Evolutionary conservation across 2,797 vertebrate species (phyloP), one percentile per base, ranked within the genome.

Genomic region (Anguilla obscura): DNA sequence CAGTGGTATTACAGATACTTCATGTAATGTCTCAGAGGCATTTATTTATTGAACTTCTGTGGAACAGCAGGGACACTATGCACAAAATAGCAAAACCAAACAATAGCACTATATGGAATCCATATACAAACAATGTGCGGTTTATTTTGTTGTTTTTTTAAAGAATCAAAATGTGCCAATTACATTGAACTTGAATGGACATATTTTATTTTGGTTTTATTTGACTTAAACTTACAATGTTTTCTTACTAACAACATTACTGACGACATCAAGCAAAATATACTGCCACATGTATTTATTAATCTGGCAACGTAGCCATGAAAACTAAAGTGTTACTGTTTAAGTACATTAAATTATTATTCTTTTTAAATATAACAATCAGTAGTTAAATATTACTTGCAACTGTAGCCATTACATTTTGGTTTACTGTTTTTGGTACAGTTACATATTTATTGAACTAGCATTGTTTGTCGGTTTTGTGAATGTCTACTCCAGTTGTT

Each of bases 21-120:
- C n/a, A 52, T 52, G 24, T 83, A 50, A 50, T 83, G 80, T 21
- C 40, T 24, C 21, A 48, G 18, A 21, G 80, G 45, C 45, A 83
- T 83, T 83, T 52, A 48, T n/a, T 50, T 83, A 83, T 52, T 24
- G n/a, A 83, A 83, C 74, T 76, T 36, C 36, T 40, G 74, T 76
- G 74, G 74, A 76, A n/a, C 74, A 76, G 36, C 36, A 40, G 74
- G 74, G 33, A 40, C 33, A 76, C 74, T 76, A 76, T 76, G 80
- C 80, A 83, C 80, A 83, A 48, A 83, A 83, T 76, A 76, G 74
- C 74, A 76, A 76, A 76, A 76, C 74, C 74, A 76, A 76, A 76
- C 74, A 76, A 76, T 40, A 76, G 30, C 36, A 76, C 74, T 76
- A 76, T 76, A 76, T 76, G 74, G 74, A 76, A 76, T 76, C 74